A percentile compares a stretch with the other conserved stretches of the same genome.
These are phyloP conservation scores for Solea senegalensis DNA, from an alignment of 2,113 vertebrate species.

Conservation along the genomic window DNA sequence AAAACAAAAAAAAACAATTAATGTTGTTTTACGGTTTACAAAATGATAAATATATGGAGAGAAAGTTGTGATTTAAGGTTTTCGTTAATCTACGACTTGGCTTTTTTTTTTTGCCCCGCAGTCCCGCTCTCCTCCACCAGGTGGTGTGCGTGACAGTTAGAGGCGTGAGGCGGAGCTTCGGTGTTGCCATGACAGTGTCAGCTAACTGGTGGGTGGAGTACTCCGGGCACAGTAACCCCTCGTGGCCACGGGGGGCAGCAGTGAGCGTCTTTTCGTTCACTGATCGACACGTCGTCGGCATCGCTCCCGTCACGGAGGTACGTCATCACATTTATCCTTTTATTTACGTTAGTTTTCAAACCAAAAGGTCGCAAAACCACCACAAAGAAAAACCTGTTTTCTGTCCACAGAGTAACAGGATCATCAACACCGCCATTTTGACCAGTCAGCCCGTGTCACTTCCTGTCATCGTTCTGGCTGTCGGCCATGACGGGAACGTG, in stretches of 20 bases:
- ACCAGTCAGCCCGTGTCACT: conserved; percentile 88
- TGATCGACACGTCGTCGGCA: conserved; percentile 72
- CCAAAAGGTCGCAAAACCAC: no score
- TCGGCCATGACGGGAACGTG: conserved; percentile 84
- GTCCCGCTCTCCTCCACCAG: conserved; percentile 58
- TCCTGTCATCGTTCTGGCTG: conserved; percentile 86
- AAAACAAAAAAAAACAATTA: no score
- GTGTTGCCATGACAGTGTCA: conserved; percentile 72
- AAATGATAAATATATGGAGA: no score
- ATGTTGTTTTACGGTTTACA: no score
- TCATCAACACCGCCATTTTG: conserved; percentile 92
- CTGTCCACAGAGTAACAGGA: conserved; percentile 64
- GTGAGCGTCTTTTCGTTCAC: conserved; percentile 73
- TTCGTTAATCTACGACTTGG: no score
- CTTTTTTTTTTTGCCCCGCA: conserved; percentile 40
- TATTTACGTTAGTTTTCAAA: no score
- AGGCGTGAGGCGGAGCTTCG: conserved; percentile 62
- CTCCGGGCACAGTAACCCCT: conserved; percentile 25
- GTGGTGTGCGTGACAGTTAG: conserved; percentile 73
- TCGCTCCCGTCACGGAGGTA: conserved; percentile 78
- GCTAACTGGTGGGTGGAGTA: conserved; percentile 80
- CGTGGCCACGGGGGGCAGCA: conserved; percentile 32
- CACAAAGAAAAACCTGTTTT: neutral
- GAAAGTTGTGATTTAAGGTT: no score
- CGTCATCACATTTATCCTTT: neutral